Percentiles rank a stretch among this genome's conserved stretches.
Conservation (phyloP, 2,888 invertebrate species). For the Lomographa bimaculata region DNA sequence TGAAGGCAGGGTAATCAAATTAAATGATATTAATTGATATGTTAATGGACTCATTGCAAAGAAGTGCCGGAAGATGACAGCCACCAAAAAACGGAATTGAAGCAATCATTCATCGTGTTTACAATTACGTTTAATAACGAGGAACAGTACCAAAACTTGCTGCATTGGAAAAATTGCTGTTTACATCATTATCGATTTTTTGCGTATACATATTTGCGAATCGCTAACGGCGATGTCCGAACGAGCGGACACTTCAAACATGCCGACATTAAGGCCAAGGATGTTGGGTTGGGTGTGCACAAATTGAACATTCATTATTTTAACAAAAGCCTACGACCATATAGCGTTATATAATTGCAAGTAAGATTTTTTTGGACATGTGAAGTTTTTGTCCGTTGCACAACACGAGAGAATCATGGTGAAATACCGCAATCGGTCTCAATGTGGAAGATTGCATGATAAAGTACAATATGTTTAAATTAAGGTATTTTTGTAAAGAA, state of each 20-base stretch:
- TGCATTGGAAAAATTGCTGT: slow-evolving; percentile 45
- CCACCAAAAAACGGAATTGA: slow-evolving; percentile 28
- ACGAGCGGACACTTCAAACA: slow-evolving; percentile 61
- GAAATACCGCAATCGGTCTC: slow-evolving; percentile 26
- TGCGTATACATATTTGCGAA: slow-evolving; percentile 62
- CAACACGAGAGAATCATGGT: slow-evolving; percentile 36
- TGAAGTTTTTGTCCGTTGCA: slow-evolving; percentile 47
- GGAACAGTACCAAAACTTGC: slow-evolving; percentile 39
- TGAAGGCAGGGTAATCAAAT: slow-evolving; percentile 15
- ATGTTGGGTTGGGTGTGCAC: slow-evolving; percentile 54
- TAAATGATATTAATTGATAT: slow-evolving; percentile 25
- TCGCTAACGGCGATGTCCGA: slow-evolving; percentile 60
- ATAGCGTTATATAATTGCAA: slow-evolving; percentile 65
- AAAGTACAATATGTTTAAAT: too few relatives aligned
- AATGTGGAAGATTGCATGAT: slow-evolving; percentile 7
- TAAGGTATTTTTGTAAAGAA: too few relatives aligned
- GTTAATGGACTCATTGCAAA: slow-evolving; percentile 29
- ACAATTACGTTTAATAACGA: slow-evolving; percentile 41
- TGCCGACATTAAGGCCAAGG: slow-evolving; percentile 72
- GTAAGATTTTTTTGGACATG: slow-evolving; percentile 49
- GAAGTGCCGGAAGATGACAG: slow-evolving; percentile 29
- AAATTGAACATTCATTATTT: slow-evolving; percentile 70
- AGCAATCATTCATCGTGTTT: slow-evolving; percentile 38
- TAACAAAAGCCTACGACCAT: slow-evolving; percentile 67
- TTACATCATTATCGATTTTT: slow-evolving; percentile 61